Evolutionary conservation across 2,888 invertebrate species (phyloP).

Genomic region (Agonopterix subpropinquella): DNA sequence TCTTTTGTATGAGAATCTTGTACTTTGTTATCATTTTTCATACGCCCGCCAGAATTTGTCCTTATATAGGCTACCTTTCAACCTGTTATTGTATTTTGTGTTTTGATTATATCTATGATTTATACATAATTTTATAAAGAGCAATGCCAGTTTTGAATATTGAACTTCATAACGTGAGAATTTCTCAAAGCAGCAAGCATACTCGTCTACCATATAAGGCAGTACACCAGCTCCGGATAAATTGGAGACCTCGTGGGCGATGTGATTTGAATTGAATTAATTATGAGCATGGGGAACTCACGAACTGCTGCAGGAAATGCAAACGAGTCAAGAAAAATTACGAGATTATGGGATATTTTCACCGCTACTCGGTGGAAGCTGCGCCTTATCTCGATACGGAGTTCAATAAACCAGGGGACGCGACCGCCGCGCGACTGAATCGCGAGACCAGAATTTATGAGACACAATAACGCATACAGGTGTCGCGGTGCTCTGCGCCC

Average conservation of each 20-base stretch:
- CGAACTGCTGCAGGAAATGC: constrained; percentile 54
- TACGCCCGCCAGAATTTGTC: too few relatives aligned
- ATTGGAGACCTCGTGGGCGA: constrained; percentile 60
- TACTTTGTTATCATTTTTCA: background rate
- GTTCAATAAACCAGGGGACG: constrained; percentile 65
- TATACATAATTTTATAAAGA: background rate
- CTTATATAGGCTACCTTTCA: too few relatives aligned
- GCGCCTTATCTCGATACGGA: constrained; percentile 53
- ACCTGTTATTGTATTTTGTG: too few relatives aligned
- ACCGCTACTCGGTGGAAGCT: constrained; percentile 35
- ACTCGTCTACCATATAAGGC: constrained; percentile 35
- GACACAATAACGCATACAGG: constrained; percentile 72
- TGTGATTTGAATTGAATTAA: constrained; percentile 71
- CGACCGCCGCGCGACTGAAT: constrained; percentile 50
- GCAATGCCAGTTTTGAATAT: constrained; percentile 12
- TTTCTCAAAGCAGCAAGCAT: constrained; percentile 10
- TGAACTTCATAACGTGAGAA: constrained; percentile 28
- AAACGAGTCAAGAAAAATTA: constrained; percentile 50
- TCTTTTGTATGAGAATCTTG: background rate
- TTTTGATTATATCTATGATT: too few relatives aligned
- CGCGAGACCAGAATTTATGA: constrained; percentile 53
- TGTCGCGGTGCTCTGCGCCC: constrained; percentile 58
- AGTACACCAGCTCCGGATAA: constrained; percentile 41
- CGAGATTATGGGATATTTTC: constrained; percentile 51
- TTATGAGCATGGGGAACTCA: constrained; percentile 55